Percentiles rank a stretch among this genome's conserved stretches.
phyloP scores from a whole-genome alignment of 2,797 vertebrate genomes.

The Sebastes reedi region DNA sequence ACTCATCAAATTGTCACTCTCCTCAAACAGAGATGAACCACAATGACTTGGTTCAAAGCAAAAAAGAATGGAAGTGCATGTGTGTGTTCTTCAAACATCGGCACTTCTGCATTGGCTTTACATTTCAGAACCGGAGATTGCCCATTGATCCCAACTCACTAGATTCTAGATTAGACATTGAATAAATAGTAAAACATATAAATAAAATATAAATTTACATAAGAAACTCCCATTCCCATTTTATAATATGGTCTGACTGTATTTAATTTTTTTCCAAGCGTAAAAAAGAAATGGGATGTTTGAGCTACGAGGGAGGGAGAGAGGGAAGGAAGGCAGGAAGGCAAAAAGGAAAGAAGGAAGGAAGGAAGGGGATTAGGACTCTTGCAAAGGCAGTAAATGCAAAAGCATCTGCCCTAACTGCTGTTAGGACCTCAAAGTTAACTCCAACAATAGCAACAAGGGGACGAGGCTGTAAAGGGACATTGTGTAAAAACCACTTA shows the following conservation, averaged over 20 bases:
- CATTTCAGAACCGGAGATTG: no score
- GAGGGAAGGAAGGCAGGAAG: no score
- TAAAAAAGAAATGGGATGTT: background rate
- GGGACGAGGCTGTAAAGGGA: background rate
- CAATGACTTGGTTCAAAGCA: slow-evolving; percentile 4
- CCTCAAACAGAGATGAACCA: slow-evolving; percentile 10
- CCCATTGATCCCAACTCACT: no score
- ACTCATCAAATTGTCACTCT: slow-evolving; percentile 1
- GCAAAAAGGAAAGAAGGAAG: background rate
- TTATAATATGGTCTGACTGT: background rate
- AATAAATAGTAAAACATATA: no score
- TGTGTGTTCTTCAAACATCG: background rate
- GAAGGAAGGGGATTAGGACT: background rate
- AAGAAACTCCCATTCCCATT: background rate
- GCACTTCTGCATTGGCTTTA: no score
- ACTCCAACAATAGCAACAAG: background rate
- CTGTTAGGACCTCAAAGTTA: background rate
- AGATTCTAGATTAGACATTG: accelerated
- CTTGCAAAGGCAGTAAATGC: background rate
- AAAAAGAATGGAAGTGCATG: background rate
- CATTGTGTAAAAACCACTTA: background rate
- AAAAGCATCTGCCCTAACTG: background rate
- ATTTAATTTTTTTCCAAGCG: background rate
- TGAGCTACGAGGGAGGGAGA: background rate
- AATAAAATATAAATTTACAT: background rate